Percentiles rank a stretch among this genome's conserved stretches.
Evolutionary conservation across 2,888 invertebrate species (phyloP).

Genomic region (Acleris laterana): DNA sequence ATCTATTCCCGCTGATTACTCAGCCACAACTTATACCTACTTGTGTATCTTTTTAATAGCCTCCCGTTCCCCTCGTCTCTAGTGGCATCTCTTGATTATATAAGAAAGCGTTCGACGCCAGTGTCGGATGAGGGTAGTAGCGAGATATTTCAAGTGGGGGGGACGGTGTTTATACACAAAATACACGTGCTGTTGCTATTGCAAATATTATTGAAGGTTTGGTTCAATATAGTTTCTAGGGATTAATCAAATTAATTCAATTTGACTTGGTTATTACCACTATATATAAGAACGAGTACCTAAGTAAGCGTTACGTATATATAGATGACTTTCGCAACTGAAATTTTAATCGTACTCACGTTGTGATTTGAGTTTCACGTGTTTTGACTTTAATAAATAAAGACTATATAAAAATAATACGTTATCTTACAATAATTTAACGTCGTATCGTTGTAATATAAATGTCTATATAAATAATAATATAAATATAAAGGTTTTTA

Average conservation of each 20-base stretch:
- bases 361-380: too few species aligned
- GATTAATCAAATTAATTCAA: not conserved
- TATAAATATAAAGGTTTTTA: too few species aligned
- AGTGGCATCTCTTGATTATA: slow-evolving; percentile 61
- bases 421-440: too few species aligned
- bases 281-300: too few species aligned
- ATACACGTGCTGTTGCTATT: slow-evolving; percentile 40
- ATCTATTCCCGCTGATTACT: not conserved
- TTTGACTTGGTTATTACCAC: too few species aligned
- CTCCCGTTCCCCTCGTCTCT: slow-evolving; percentile 1
- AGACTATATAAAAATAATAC: too few species aligned
- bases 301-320: too few species aligned
- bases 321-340: too few species aligned
- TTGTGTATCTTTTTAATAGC: slow-evolving; percentile 2
- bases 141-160: slow-evolving; percentile 52
- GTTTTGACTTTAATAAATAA: too few species aligned
- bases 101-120: slow-evolving; percentile 70
- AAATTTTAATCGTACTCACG: too few species aligned
- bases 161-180: slow-evolving; percentile 57
- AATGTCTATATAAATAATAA: too few species aligned
- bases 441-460: too few species aligned
- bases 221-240: not conserved
- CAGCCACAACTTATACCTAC: not conserved
- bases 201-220: not conserved
- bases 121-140: slow-evolving; percentile 61